These are phyloP conservation scores for Rhadina sibilatrix DNA, from an alignment of 2,113 vertebrate species.

Conservation along the genomic window DNA sequence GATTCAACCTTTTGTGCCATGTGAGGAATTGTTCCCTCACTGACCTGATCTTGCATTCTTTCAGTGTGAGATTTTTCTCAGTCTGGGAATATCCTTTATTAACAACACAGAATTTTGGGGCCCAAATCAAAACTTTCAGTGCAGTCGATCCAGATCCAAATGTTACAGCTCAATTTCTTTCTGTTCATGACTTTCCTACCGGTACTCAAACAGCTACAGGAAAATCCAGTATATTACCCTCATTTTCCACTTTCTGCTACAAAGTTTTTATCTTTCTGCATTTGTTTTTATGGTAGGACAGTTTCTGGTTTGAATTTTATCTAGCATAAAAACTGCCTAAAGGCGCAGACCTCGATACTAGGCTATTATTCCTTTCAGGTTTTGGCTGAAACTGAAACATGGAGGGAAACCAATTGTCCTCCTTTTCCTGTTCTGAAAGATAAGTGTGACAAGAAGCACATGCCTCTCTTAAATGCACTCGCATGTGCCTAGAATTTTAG, in stretches of 20 bases:
- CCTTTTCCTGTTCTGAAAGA: constrained; percentile 56
- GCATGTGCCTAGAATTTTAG: constrained; percentile 21
- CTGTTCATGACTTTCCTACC: background rate
- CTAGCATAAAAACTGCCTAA: constrained; percentile 38
- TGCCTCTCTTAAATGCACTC: constrained; percentile 16
- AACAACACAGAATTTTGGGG: background rate
- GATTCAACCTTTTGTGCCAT: background rate
- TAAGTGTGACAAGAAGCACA: constrained; percentile 64
- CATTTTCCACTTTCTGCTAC: constrained; percentile 30
- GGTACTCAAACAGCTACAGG: background rate
- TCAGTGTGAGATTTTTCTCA: background rate
- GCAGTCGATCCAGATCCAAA: background rate
- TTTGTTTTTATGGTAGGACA: constrained; percentile 27
- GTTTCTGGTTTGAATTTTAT: constrained; percentile 54
- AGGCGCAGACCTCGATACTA: background rate
- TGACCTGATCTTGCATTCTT: background rate
- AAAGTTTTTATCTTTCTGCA: constrained; percentile 24
- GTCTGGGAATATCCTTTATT: background rate
- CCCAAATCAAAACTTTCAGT: background rate
- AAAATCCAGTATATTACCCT: background rate
- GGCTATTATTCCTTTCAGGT: constrained; percentile 35
- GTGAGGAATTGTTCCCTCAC: background rate
- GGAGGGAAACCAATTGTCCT: constrained; percentile 58
- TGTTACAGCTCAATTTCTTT: background rate
- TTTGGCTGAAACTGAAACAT: constrained; percentile 34